A percentile compares a stretch with the other conserved stretches of the same genome.
Evolutionary conservation across 2,888 invertebrate genomes (phyloP).

Genomic region (Keiferia lycopersicella): DNA sequence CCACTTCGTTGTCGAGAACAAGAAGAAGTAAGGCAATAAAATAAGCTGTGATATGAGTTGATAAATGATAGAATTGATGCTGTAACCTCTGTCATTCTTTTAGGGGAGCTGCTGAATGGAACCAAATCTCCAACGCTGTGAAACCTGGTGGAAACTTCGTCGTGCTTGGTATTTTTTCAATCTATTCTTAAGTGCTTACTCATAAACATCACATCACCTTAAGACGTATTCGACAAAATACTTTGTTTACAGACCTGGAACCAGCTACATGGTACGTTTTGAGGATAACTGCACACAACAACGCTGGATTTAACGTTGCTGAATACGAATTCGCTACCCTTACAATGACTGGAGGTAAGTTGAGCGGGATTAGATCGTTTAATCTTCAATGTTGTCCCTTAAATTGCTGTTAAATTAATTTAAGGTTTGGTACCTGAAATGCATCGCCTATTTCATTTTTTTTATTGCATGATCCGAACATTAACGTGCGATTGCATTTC

Average conservation of each 20-base stretch:
- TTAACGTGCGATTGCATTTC: slow-evolving; percentile 83
- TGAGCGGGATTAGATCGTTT: slow-evolving; percentile 21
- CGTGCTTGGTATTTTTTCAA: slow-evolving; percentile 78
- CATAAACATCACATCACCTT: not conserved
- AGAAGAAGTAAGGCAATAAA: slow-evolving; percentile 85
- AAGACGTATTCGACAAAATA: not conserved
- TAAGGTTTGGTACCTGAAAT: slow-evolving; percentile 67
- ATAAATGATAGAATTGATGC: not conserved
- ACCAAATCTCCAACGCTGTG: slow-evolving; percentile 95
- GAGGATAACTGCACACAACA: slow-evolving; percentile 95
- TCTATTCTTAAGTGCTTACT: not conserved
- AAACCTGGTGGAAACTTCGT: slow-evolving; percentile 95
- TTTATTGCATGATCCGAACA: slow-evolving; percentile 14
- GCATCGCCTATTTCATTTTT: slow-evolving; percentile 59
- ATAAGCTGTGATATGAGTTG: not conserved
- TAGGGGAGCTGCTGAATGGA: slow-evolving; percentile 94
- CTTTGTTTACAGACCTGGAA: slow-evolving; percentile 85
- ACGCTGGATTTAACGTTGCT: slow-evolving; percentile 96
- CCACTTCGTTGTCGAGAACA: slow-evolving; percentile 96
- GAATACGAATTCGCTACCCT: slow-evolving; percentile 98
- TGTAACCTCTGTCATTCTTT: not conserved
- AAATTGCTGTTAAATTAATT: not conserved
- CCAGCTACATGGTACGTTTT: slow-evolving; percentile 97
- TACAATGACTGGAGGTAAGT: slow-evolving; percentile 95
- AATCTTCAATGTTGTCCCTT: not conserved